Base-by-base conservation (phyloP, 2,888 invertebrate genomes). In the Aporophyla lueneburgensis region DNA sequence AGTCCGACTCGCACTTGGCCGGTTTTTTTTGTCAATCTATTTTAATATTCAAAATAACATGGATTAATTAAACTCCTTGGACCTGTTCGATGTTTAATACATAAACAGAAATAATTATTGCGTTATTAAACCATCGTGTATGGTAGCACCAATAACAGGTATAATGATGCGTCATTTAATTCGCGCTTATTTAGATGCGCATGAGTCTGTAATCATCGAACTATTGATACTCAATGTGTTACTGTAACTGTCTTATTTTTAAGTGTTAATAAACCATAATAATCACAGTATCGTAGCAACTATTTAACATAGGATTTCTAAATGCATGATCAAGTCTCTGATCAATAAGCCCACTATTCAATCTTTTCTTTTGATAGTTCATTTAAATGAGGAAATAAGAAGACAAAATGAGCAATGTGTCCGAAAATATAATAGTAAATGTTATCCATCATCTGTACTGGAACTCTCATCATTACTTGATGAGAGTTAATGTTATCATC, bases 191-290 rank as follows among this genome's bases (percentile, higher is more conserved):
- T 51, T 53, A 46, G 14, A 21, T 43, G 27, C 14, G 46, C 40
- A 61, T 81, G 59, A 74, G 27, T 66, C 27, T 24, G 54, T 62
- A 33, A 72, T 80, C n/a, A 58, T 53, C 24, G 16, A 19, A 27
- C 10, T 5, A 3, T n/a, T 51, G 0, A 21, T 51, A 43, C 9
- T 54, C 1, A 27, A 62, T 33, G 5, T 27, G 1, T 56, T 62
- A 24, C 40, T 40, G 12, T 70, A 14, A 5, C 24, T 40, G 10
- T 43, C 0, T 51, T 4, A 1, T 51, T 56, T 40, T 21, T 16
- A 2, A 33, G 24, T 51, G 43, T 51, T 14, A 63, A 63, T 24
- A 51, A 33, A 63, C 1, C 2, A 80, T 63, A 1, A 14, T 33
- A 12, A 80, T 71, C 2, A 19, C 24, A 12, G 1, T 19, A 9